Base-by-base conservation (phyloP, 2,113 vertebrate genomes). In the Aphyosemion australe region DNA sequence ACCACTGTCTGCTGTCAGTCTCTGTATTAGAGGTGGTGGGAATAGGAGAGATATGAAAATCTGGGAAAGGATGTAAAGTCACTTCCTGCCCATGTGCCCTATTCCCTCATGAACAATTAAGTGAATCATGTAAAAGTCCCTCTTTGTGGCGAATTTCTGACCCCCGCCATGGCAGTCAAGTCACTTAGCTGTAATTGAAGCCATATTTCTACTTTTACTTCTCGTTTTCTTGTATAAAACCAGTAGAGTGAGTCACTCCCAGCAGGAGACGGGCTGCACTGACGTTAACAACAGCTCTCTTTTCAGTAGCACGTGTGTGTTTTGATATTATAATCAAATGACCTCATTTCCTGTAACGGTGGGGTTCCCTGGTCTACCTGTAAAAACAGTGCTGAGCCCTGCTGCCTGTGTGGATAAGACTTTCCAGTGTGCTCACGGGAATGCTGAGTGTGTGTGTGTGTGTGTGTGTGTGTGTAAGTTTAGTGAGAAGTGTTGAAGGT, bases 41-140 rank as follows among this genome's bases (percentile, higher is more conserved):
- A 85, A 83, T 32, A 49, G 51, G 67, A 68, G 21, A 41, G 47
- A 65, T 61, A 21, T 50, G 48, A 6, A 74, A 71, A 78, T 83
- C 79, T 88, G 86, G 85, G 84, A 91, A 86, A 85, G 84, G 76
- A 89, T 85, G 68, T 61, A 52, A 69, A 78, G 73, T 78, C 69
- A 68, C 79, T 83, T 90, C 88, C 85, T 81, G 61, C 80, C 70
- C 47, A 16, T 59, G 49, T 78, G 52, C 53, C 51, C 42, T 43
- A 54, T 55, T 84, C 76, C 86, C 86, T 45, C 9, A 57, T 76
- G 88, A 53, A 75, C 64, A 60, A 69, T 82, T 80, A 81, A 54
- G 65, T 80, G 77, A 89, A 83, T 88, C 85, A 85, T 84, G 58
- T 81, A 69, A 78, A 85, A 80, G 41, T 71, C 73, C 75, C 65